These are phyloP conservation scores for Scytalopus superciliaris DNA, from an alignment of 2,113 vertebrate species.

Conservation along the genomic window DNA sequence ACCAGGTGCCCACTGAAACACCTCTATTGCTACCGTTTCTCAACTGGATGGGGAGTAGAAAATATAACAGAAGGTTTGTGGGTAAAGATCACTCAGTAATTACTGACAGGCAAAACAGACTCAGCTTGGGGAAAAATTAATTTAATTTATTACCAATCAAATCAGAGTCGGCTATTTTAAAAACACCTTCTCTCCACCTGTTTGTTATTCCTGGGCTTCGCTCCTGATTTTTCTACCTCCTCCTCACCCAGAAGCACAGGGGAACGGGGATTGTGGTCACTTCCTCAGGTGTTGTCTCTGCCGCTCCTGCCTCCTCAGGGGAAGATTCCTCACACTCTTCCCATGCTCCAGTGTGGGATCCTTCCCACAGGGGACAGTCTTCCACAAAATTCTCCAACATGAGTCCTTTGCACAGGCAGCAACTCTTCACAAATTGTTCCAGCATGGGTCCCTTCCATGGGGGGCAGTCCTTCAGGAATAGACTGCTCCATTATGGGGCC, in stretches of 20 bases:
- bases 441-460: fast-evolving
- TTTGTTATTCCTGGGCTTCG: neutral
- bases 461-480: neutral
- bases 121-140: neutral
- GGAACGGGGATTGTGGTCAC: neutral
- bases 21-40: neutral
- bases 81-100: fast-evolving
- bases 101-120: neutral
- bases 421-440: neutral
- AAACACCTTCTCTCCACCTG: neutral
- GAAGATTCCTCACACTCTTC: neutral
- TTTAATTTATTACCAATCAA: neutral
- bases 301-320: neutral
- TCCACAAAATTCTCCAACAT: fast-evolving
- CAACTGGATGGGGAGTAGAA: neutral
- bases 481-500: neutral
- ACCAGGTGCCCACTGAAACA: neutral
- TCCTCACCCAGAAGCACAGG: fast-evolving
- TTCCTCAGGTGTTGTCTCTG: neutral
- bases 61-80: fast-evolving
- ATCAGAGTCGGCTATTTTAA: neutral
- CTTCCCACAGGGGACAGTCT: fast-evolving
- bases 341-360: fast-evolving
- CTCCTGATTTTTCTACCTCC: neutral
- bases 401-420: neutral